Evolutionary conservation across 2,888 invertebrate genomes (phyloP).

Genomic region (Ellobium chinense): DNA sequence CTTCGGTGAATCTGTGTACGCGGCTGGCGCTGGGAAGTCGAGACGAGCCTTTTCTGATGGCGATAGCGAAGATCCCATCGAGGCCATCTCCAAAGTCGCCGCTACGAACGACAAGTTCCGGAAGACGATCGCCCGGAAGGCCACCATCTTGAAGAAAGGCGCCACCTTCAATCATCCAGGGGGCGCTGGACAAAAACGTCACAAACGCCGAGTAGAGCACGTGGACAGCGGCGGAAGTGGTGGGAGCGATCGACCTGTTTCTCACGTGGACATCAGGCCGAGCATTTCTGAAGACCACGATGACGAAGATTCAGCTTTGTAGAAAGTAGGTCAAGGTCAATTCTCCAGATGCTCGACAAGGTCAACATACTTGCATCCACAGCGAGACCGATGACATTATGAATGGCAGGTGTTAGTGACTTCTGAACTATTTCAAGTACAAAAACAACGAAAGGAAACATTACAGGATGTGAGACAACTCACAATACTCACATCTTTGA

Average conservation of each 20-base stretch:
- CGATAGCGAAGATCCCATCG: constrained; percentile 29
- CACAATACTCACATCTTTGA: too few species aligned
- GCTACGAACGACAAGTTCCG: constrained; percentile 38
- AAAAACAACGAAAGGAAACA: too few species aligned
- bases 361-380: too few species aligned
- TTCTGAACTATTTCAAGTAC: too few species aligned
- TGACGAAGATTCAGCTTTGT: background rate
- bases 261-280: background rate
- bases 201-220: background rate
- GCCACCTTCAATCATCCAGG: constrained; percentile 2
- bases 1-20: background rate
- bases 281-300: background rate
- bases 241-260: too few species aligned
- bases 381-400: too few species aligned
- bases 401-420: too few species aligned
- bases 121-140: constrained; percentile 42
- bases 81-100: constrained; percentile 35
- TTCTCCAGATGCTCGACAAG: too few species aligned
- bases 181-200: background rate
- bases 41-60: constrained; percentile 26
- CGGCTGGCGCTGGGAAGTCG: background rate
- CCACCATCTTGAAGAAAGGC: constrained; percentile 46
- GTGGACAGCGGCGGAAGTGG: background rate
- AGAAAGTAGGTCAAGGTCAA: too few species aligned
- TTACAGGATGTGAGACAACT: too few species aligned